Percentiles rank a stretch among this genome's conserved stretches.
Evolutionary conservation across 2,888 invertebrate species (phyloP).

Genomic region (Argyresthia goedartella): DNA sequence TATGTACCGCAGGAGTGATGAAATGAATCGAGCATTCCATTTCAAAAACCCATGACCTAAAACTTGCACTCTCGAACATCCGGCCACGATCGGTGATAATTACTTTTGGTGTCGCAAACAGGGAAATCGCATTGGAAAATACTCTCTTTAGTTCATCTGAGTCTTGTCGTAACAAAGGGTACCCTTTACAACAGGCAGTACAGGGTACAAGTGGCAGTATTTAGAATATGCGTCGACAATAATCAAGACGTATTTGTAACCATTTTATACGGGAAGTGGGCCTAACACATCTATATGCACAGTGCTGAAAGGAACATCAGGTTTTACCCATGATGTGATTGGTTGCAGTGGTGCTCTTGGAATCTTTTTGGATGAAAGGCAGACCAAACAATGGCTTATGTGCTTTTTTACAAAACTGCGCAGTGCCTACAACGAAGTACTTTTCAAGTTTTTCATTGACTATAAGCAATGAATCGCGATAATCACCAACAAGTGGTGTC

Average conservation of each 20-base stretch:
- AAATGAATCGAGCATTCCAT: constrained; percentile 6
- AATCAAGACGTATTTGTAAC: constrained; percentile 4
- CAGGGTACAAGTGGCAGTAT: constrained; percentile 2
- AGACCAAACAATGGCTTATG: constrained; percentile 11
- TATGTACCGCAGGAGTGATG: constrained; percentile 9
- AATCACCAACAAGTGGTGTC: background rate
- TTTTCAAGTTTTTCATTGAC: background rate
- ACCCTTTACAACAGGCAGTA: too few relatives aligned
- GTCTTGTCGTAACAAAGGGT: constrained; percentile 1
- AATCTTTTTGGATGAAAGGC: background rate
- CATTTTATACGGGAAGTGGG: constrained; percentile 1
- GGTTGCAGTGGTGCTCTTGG: constrained; percentile 4
- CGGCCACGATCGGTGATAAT: constrained; percentile 6
- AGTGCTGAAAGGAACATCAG: constrained; percentile 1
- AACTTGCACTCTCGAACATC: constrained; percentile 2
- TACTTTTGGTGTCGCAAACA: constrained; percentile 4
- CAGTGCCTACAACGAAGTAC: background rate
- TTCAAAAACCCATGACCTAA: constrained; percentile 3
- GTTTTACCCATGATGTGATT: constrained; percentile 4
- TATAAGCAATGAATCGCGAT: background rate
- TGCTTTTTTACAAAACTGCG: constrained; percentile 12
- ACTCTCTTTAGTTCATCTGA: background rate
- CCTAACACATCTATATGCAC: constrained; percentile 3
- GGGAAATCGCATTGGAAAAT: background rate
- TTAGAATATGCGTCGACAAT: constrained; percentile 3